These are phyloP conservation scores for Cyclura pinguis DNA, from an alignment of 2,797 vertebrate genomes.

Conservation along the genomic window DNA sequence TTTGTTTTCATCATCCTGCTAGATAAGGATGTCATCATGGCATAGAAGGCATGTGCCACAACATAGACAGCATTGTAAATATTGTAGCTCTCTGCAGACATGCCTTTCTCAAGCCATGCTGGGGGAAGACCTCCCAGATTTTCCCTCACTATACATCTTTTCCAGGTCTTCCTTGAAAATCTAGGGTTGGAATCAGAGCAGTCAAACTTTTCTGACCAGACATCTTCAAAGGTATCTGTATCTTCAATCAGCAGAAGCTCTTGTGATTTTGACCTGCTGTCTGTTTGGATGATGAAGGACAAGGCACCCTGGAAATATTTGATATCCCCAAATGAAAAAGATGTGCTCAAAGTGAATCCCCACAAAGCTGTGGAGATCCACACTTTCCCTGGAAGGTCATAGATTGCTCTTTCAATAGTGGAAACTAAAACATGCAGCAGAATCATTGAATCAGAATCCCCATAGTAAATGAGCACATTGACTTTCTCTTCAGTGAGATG, in stretches of 20 bases:
- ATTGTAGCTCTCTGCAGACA: conserved; percentile 8
- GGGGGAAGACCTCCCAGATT: neutral
- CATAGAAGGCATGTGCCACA: conserved; percentile 42
- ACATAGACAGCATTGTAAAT: conserved; percentile 33
- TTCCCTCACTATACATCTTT: neutral
- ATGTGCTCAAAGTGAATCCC: conserved; percentile 24
- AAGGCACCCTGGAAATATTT: conserved; percentile 20
- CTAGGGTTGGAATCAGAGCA: neutral
- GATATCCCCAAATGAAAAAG: conserved; percentile 8
- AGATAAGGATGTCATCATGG: neutral
- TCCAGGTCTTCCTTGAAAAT: conserved; percentile 14
- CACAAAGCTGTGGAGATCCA: conserved; percentile 32
- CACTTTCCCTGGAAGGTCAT: neutral
- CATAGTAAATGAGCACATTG: conserved; percentile 24
- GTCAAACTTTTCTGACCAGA: conserved; percentile 13
- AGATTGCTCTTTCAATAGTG: neutral
- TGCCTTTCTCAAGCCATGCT: neutral
- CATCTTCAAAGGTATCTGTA: neutral
- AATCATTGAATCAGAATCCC: conserved; percentile 19
- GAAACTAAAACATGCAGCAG: neutral
- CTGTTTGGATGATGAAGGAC: neutral
- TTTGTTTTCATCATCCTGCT: neutral
- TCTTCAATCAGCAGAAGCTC: conserved; percentile 7
- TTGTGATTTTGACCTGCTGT: neutral
- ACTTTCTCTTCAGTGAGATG: neutral